Evolutionary conservation across 1,140 invertebrate genomes (phyloP), one percentile per base, ranked within the genome.

Genomic region (Doryteuthis pealeii): DNA sequence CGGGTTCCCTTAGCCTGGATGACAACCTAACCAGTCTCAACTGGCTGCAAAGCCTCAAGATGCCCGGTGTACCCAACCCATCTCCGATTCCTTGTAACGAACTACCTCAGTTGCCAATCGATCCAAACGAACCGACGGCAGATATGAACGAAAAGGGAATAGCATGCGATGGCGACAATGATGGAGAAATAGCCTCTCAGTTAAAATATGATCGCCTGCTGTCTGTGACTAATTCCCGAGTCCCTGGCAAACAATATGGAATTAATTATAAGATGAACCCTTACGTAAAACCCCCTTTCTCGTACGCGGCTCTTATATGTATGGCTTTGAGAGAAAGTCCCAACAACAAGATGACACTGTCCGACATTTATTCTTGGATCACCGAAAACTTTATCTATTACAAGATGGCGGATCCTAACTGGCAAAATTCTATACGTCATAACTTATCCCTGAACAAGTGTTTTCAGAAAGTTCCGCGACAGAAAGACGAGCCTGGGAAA

Each of bases 361-460:
- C 94, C 0, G 92, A 93, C 71, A 97, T 97, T 76, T 97, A 97
- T 83, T 92, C 92, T 33, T 97, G 96, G 96, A 97, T 97, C 76
- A 92, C 92, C 75, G 95, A 96, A 62, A 96, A 96, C 86, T 97
- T 97, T 88, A 91, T 95, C 83, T 97, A 90, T 79, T 91, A 96
- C 88, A 91, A 92, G 81, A 92, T 92, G 76, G 94, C 94, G 0
- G 94, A 96, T 88, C 94, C 94, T 40, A 94, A 93, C 76, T 96
- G 94, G 95, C 94, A 96, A 94, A 97, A 97, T 84, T 97, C 95
- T 0, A 97, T 97, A 78, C 90, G 95, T 30, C 95, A 97, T 89
- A 97, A 97, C 82, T 86, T 97, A 33, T 96, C 94, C 0, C 89
- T 97, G 49, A 96, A 97, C 89, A 96, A 96, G 87, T 96, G 95